A percentile compares a stretch with the other conserved stretches of the same genome.
phyloP scores from a whole-genome alignment of 2,113 vertebrate genomes.

The Burhinus oedicnemus region DNA sequence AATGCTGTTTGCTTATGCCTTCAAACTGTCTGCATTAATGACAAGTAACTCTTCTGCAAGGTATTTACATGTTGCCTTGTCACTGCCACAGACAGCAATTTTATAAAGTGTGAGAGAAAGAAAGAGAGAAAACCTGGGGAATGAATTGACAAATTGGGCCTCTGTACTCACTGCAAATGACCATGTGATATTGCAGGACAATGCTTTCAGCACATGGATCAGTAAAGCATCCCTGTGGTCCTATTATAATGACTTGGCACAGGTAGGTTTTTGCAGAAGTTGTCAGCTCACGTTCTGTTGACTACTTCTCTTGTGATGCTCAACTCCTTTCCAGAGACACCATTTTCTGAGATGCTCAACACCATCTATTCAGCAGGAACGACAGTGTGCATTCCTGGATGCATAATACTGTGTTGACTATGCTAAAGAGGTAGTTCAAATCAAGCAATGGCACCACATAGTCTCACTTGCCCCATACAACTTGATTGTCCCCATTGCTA shows the following conservation, averaged over 20 bases:
- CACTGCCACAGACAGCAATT: neutral
- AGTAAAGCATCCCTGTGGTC: neutral
- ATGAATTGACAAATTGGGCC: neutral
- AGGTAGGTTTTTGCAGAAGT: neutral
- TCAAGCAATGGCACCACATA: neutral
- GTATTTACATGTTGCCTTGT: neutral
- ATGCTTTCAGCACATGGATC: neutral
- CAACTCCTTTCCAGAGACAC: neutral
- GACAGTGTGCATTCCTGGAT: accelerated
- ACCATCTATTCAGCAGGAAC: neutral
- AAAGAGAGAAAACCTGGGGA: neutral
- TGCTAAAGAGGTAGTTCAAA: neutral
- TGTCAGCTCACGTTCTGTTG: neutral
- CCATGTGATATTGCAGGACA: neutral
- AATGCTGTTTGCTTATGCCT: neutral
- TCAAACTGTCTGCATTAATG: neutral
- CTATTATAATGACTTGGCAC: neutral
- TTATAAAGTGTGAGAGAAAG: neutral
- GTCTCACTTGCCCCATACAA: neutral
- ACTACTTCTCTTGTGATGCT: neutral
- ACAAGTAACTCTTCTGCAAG: neutral
- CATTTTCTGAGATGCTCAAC: neutral
- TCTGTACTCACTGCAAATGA: neutral
- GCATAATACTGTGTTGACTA: neutral
- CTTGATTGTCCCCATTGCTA: neutral